phyloP scores from a whole-genome alignment of 2,888 invertebrate species.

The Athalia circularis region DNA sequence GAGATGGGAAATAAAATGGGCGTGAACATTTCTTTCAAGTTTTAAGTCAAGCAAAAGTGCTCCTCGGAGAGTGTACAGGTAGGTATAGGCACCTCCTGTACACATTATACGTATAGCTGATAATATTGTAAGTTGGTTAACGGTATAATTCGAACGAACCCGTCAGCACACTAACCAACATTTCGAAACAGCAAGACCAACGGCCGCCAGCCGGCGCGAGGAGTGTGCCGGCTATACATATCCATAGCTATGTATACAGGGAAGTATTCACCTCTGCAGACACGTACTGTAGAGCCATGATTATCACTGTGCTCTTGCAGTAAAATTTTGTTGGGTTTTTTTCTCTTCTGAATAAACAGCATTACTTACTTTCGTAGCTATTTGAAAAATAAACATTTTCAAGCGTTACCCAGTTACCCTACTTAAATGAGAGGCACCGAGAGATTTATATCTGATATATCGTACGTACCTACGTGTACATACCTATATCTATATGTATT shows the following conservation, averaged over 20 bases:
- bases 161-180: conserved; percentile 62
- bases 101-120: background rate
- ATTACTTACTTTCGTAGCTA: conserved; percentile 10
- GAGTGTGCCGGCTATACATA: background rate
- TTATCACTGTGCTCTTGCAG: background rate
- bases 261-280: background rate
- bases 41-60: no score
- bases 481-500: background rate
- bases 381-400: conserved; percentile 33
- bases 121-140: conserved; percentile 41
- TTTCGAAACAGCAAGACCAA: conserved; percentile 43
- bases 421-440: background rate
- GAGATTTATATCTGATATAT: background rate
- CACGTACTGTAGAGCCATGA: conserved; percentile 12
- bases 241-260: no score
- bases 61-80: no score
- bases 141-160: conserved; percentile 32
- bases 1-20: conserved; percentile 10
- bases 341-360: conserved; percentile 3
- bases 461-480: background rate
- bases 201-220: no score
- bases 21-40: conserved; percentile 19
- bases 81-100: no score
- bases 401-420: conserved; percentile 14
- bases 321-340: background rate